Evolutionary conservation across 2,113 vertebrate species (phyloP).

Genomic region (Rhodinocichla rosea): DNA sequence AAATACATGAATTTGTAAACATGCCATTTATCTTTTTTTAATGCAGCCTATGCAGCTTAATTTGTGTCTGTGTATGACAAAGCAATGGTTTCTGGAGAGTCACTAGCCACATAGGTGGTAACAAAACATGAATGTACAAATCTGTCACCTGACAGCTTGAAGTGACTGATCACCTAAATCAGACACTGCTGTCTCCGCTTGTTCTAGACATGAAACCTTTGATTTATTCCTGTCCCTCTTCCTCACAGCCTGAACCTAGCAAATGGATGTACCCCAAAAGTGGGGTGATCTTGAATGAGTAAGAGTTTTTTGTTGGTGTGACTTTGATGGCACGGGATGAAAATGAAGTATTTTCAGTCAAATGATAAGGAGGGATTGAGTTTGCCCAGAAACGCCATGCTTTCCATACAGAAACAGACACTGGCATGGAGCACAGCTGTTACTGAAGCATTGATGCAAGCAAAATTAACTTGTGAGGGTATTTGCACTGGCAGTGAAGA

Average conservation of each 20-base stretch:
- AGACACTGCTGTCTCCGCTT: neutral
- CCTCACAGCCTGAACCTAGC: neutral
- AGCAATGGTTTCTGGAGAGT: neutral
- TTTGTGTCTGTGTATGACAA: neutral
- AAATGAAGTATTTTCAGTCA: neutral
- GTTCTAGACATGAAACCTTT: neutral
- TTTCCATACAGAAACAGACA: neutral
- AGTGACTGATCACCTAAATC: neutral
- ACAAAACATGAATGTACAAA: neutral
- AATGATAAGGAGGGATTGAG: neutral
- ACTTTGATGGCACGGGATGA: neutral
- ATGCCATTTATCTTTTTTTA: neutral
- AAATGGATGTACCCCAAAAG: too few relatives aligned
- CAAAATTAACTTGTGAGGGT: neutral
- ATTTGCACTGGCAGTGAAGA: neutral
- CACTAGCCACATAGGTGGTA: neutral
- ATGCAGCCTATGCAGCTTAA: neutral
- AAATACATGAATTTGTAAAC: neutral
- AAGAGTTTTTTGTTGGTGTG: neutral
- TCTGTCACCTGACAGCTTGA: neutral
- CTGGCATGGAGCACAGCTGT: neutral
- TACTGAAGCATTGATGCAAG: neutral
- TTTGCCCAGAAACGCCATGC: neutral
- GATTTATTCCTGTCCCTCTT: neutral
- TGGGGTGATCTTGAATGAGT: neutral